Evolutionary conservation across 2,113 vertebrate genomes (phyloP).

Genomic region (Laterallus jamaicensis): DNA sequence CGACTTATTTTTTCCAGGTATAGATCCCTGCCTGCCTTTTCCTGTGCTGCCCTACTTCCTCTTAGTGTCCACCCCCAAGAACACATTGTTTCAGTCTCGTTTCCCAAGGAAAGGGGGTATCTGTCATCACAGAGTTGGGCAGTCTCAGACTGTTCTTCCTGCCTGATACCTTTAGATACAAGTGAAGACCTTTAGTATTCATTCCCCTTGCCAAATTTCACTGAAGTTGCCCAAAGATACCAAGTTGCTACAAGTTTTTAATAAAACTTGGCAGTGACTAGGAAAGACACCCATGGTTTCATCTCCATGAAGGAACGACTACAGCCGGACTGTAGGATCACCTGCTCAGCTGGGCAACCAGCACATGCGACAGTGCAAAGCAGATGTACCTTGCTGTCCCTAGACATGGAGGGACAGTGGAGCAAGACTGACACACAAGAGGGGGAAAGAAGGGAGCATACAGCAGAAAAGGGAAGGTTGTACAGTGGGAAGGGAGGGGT

Average conservation of each 20-base stretch:
- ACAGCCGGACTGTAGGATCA: background rate
- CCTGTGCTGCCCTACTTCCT: background rate
- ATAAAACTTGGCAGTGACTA: background rate
- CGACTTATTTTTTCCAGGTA: background rate
- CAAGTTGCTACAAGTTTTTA: background rate
- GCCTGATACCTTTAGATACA: background rate
- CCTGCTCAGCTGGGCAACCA: background rate
- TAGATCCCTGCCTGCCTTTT: background rate
- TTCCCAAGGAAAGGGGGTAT: constrained; percentile 38
- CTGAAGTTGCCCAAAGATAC: background rate
- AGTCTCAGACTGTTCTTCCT: background rate
- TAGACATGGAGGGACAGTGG: background rate
- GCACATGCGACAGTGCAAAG: background rate
- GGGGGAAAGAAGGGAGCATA: background rate
- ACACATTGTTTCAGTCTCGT: background rate
- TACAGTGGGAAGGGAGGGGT: background rate
- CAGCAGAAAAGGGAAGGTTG: background rate
- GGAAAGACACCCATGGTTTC: background rate
- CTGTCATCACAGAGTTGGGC: background rate
- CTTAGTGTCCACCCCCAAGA: background rate
- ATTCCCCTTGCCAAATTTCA: background rate
- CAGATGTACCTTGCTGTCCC: background rate
- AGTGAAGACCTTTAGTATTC: background rate
- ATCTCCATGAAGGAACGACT: background rate
- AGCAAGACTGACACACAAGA: background rate